Percentiles rank a stretch among this genome's conserved stretches.
Evolutionary conservation across 2,888 invertebrate species (phyloP).

Genomic region (Luffia ferchaultella): DNA sequence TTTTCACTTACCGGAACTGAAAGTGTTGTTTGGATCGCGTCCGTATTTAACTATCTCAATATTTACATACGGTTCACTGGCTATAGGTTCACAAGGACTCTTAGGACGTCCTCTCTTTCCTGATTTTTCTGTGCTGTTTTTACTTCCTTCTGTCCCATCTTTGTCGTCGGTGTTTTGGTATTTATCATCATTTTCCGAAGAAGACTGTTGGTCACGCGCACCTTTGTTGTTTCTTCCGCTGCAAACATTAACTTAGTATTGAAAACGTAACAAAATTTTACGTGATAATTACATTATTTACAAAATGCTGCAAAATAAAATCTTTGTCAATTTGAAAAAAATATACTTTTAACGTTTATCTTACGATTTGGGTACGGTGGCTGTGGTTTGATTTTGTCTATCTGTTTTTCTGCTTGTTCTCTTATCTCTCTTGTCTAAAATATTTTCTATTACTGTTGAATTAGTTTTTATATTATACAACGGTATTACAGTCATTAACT

Average conservation of each 20-base stretch:
- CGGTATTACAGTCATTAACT: conserved; percentile 42
- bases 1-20: conserved; percentile 67
- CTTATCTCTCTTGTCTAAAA: conserved; percentile 49
- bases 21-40: conserved; percentile 74
- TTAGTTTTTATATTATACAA: conserved; percentile 44
- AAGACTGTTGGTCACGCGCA: conserved; percentile 14
- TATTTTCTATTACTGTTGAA: conserved; percentile 44
- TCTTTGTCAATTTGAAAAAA: neutral
- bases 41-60: conserved; percentile 77
- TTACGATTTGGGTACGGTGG: conserved; percentile 58
- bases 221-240: conserved; percentile 57
- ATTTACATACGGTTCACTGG: conserved; percentile 71
- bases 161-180: neutral
- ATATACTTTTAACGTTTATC: conserved; percentile 16
- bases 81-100: conserved; percentile 73
- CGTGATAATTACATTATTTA: too few species aligned
- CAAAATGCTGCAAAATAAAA: too few species aligned
- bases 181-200: conserved; percentile 8
- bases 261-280: neutral
- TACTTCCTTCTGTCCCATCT: conserved; percentile 16
- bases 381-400: conserved; percentile 56
- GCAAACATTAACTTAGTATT: conserved; percentile 12
- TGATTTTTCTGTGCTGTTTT: conserved; percentile 28
- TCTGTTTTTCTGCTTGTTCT: conserved; percentile 60
- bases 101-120: conserved; percentile 59